Evolutionary conservation across 2,113 vertebrate genomes (phyloP).

Genomic region (Antechinus flavipes): DNA sequence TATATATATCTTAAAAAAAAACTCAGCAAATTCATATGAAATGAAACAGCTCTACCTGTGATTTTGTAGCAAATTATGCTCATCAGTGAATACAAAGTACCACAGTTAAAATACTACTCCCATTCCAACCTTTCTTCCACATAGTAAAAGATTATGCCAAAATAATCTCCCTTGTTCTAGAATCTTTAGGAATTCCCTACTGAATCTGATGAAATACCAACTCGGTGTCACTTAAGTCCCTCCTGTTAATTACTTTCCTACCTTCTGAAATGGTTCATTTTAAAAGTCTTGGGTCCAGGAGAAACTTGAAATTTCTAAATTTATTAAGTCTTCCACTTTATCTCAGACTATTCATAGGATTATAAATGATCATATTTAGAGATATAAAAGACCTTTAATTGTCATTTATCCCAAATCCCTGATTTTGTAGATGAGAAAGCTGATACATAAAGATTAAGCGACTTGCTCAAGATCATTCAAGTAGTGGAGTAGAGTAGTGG

Average conservation of each 20-base stretch:
- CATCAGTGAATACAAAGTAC: too few species aligned
- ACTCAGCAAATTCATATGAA: too few species aligned
- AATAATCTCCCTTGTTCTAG: background rate
- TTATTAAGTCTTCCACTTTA: background rate
- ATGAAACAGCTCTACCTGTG: too few species aligned
- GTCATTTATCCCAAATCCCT: background rate
- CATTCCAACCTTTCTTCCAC: background rate
- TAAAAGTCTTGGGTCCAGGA: background rate
- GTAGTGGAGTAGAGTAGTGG: background rate
- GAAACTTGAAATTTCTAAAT: background rate
- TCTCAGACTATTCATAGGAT: background rate
- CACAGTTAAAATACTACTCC: background rate
- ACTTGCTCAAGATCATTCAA: background rate
- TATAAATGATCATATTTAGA: background rate
- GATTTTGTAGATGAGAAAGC: background rate
- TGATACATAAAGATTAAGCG: background rate
- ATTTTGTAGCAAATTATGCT: too few species aligned
- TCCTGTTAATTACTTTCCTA: background rate
- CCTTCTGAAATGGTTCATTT: background rate
- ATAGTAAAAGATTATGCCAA: background rate
- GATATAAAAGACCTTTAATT: background rate
- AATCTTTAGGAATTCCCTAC: background rate
- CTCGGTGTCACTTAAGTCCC: background rate
- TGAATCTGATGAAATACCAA: background rate
- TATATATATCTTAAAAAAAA: too few species aligned